These are phyloP conservation scores for Drosophila bunnanda DNA, from an alignment of 2,888 invertebrate genomes.

Conservation along the genomic window DNA sequence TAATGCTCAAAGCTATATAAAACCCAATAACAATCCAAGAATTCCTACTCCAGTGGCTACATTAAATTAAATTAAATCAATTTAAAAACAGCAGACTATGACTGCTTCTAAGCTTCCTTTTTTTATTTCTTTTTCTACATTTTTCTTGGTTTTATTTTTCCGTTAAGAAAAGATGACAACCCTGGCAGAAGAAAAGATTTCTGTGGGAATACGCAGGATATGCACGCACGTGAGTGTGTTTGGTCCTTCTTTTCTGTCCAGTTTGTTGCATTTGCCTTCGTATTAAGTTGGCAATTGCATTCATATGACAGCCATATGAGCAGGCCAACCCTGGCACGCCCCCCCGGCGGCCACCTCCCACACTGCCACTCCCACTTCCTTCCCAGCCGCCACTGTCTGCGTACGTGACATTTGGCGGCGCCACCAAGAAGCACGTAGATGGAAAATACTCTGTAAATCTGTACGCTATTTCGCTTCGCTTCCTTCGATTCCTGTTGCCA, in stretches of 20 bases:
- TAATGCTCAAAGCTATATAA: neutral
- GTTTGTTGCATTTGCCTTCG: constrained; percentile 62
- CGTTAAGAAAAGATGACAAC: constrained; percentile 24
- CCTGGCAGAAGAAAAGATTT: neutral
- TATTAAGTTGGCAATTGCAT: constrained; percentile 61
- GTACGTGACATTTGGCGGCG: constrained; percentile 80
- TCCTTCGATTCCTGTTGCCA: constrained; percentile 11
- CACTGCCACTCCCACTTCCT: constrained; percentile 22
- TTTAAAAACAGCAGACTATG: too few species aligned
- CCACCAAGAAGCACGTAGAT: constrained; percentile 70
- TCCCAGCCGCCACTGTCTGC: constrained; percentile 50
- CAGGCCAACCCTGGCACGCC: constrained; percentile 37
- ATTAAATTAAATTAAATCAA: too few species aligned
- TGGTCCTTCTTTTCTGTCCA: constrained; percentile 52
- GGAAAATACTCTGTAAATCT: constrained; percentile 76
- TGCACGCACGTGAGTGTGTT: constrained; percentile 12
- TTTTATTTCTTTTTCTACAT: neutral
- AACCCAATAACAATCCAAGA: neutral
- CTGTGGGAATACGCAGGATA: neutral
- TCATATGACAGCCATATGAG: constrained; percentile 50
- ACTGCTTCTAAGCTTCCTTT: neutral
- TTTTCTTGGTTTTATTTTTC: neutral
- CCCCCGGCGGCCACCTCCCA: neutral
- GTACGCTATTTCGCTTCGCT: constrained; percentile 57
- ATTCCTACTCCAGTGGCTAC: constrained; percentile 11